Base-by-base conservation (phyloP, 2,888 invertebrate species). In the Euplagia quadripunctaria region DNA sequence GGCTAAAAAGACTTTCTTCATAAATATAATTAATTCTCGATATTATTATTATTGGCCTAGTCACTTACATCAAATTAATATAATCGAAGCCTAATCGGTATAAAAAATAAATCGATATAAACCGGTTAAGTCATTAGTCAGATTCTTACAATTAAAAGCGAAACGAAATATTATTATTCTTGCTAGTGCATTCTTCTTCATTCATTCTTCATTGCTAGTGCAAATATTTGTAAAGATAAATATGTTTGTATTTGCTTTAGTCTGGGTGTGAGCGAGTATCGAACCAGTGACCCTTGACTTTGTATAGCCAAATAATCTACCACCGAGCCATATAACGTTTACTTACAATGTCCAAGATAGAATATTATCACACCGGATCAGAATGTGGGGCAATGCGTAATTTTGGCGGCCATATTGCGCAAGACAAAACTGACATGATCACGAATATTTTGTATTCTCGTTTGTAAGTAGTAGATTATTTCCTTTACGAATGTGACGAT, bases 391-490 rank as follows among this genome's bases (percentile, higher is more conserved):
- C 83, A 77, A 12, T 49, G 12, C 70, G 63, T 77, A 72, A 63
- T 68, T 71, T 71, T 79, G 79, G 55, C 51, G 83, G 79, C 58
- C 80, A 69, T 6, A 5, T 74, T 81, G 68, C 70, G 64, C 7
- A 17, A 61, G 61, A n/a, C 17, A 41, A n/a, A 42, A 41, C 46
- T 61, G 49, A 58, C 20, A 41, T 61, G 46, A 61, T 55, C 69
- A 69, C 49, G 69, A 61, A 16, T 46, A 5, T 20, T 16, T 66
- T 41, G 42, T 55, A 43, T 52, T 52, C 42, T 46, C 43, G 68
- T 58, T 68, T 43, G 20, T 58, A 20, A 41, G 51, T 14, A 49
- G 12, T 51, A 41, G 14, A 61, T 69, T 49, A 31, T 16, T 61
- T 31, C 31, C 20, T 61, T 46, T 16, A 49, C 31, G 12, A 69